Percentiles rank a stretch among this genome's conserved stretches.
These are phyloP conservation scores for Diabrotica undecimpunctata DNA, from an alignment of 1,140 invertebrate genomes.

Conservation along the genomic window DNA sequence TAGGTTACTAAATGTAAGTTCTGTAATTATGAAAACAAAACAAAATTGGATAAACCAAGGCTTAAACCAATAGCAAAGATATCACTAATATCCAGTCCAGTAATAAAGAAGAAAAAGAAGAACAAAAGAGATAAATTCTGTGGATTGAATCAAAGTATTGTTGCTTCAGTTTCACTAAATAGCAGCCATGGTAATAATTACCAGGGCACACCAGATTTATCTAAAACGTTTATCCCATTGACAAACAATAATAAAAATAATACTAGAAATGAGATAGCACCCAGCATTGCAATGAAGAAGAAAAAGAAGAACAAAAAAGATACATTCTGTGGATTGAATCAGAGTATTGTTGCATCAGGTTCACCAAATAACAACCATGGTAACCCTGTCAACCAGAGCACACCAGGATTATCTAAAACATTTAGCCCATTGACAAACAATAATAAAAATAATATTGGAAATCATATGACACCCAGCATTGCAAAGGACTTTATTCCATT, in stretches of 20 bases:
- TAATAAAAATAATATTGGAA: background rate
- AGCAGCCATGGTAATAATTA: background rate
- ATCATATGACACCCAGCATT: too few relatives aligned
- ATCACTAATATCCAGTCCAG: background rate
- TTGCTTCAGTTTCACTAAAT: conserved; percentile 12
- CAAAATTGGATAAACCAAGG: conserved; percentile 17
- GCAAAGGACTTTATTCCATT: too few relatives aligned
- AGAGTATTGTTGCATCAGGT: conserved; percentile 18
- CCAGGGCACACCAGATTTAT: background rate
- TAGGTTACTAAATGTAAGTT: conserved; percentile 31
- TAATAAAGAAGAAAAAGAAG: conserved; percentile 25
- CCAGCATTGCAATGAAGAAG: conserved; percentile 16
- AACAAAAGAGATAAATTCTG: conserved; percentile 32
- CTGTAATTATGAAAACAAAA: conserved; percentile 27
- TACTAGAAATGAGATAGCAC: too few relatives aligned
- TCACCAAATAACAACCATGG: conserved; percentile 6
- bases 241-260: background rate
- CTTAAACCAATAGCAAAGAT: background rate
- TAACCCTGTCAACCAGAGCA: too few relatives aligned
- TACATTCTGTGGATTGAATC: conserved; percentile 27
- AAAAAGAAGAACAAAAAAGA: conserved; percentile 24
- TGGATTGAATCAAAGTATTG: conserved; percentile 25
- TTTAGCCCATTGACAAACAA: background rate
- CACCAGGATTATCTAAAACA: background rate
- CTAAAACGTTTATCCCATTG: background rate